Evolutionary conservation across 2,888 invertebrate species (phyloP), one percentile per base, ranked within the genome.

Genomic region (Ecliptopera silaceata): DNA sequence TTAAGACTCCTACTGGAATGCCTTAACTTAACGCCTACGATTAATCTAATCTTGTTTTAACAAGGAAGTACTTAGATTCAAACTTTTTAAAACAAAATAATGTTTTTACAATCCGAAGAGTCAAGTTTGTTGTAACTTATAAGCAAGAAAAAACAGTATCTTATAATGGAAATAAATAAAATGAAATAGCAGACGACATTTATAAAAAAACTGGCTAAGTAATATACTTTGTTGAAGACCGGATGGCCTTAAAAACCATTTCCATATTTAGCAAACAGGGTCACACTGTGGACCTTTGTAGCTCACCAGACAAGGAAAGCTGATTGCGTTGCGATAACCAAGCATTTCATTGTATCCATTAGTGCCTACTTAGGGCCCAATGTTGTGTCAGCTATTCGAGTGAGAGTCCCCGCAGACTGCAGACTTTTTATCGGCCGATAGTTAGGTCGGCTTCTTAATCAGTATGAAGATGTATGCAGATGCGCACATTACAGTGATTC

Each of bases 231-330:
- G 61, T 64, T 57, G 61, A 60, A 59, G 65, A 70, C 74, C 70
- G 70, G 77, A 73, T 74, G 74, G 72, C 80, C 82, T 85, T 84
- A 82, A 78, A 80, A 86, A 82, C 44, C 79, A 49, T 82, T 74
- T 72, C 88, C 88, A 86, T 88, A 89, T 87, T 82, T 82, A 82
- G 86, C 72, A 75, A 89, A 84, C 73, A 82, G 78, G 88, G 89
- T 83, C 86, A 84, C 72, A 71, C 80, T 84, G 74, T 74, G 77
- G 75, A 78, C 75, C 64, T 61, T 55, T 59, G 54, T 68, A 70
- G 70, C 67, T 65, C 71, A 58, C 70, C 71, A 65, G 67, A 74
- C 77, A 80, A 84, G 82, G 79, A 79, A 80, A 82, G 74, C 77
- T 76, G 82, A 86, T 86, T 80, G 75, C 59, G 75, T 86, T 80